Conservation (phyloP, 53 echinoderm and acorn worm genomes). For the Apostichopus leukothele region DNA sequence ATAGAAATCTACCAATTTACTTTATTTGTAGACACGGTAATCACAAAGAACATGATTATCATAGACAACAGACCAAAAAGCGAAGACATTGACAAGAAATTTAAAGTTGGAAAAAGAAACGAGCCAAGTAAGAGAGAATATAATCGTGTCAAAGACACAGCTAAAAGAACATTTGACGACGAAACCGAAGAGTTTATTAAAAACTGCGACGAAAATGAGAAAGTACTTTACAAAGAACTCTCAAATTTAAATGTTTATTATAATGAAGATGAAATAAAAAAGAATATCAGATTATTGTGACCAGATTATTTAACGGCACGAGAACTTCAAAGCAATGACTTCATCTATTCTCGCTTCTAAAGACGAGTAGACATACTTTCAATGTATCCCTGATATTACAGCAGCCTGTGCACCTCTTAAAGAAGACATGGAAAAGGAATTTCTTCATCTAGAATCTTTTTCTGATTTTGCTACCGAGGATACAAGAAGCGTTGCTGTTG, state of each 20-base stretch:
- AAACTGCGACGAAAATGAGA: background rate
- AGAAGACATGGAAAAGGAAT: background rate
- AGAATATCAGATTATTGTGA: background rate
- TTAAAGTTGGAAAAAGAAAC: too few relatives aligned
- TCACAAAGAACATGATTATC: too few relatives aligned
- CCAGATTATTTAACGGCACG: background rate
- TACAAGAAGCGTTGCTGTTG: background rate
- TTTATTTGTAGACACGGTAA: too few relatives aligned
- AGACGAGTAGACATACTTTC: background rate
- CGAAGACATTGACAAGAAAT: too few relatives aligned
- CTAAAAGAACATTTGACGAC: background rate
- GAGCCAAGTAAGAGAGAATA: background rate
- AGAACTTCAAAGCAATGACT: background rate
- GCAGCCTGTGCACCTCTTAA: background rate
- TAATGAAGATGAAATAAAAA: background rate
- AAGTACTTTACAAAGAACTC: background rate
- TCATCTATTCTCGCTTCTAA: background rate
- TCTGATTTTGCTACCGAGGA: background rate
- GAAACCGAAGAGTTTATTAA: background rate
- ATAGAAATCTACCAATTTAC: too few relatives aligned
- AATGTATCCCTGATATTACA: background rate
- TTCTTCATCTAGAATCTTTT: background rate
- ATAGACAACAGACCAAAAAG: too few relatives aligned
- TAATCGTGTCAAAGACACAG: background rate
- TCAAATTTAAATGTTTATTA: background rate